Evolutionary conservation across 2,113 vertebrate species (phyloP).

Genomic region (Chiloscyllium plagiosum): DNA sequence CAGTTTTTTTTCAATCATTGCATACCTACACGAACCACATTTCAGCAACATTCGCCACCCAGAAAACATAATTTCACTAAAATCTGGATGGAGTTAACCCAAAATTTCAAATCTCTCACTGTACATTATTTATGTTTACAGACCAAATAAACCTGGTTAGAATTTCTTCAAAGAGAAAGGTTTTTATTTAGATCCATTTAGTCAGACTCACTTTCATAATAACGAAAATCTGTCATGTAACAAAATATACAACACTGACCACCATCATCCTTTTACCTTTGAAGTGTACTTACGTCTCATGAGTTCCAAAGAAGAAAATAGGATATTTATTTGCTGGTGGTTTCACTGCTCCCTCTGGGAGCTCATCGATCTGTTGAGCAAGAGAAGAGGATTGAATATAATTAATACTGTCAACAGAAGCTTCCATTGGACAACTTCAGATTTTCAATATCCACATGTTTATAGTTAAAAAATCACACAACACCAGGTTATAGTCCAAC

Average conservation of each 20-base stretch:
- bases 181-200: background rate
- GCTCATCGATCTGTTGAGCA: conserved; percentile 83
- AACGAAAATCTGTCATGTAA: background rate
- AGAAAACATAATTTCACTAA: background rate
- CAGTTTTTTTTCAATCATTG: background rate
- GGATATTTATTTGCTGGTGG: conserved; percentile 96
- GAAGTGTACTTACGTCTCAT: conserved; percentile 80
- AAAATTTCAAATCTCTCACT: background rate
- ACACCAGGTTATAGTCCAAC: no score
- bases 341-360: conserved; percentile 93
- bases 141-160: background rate
- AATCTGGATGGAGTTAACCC: no score
- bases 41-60: background rate
- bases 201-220: background rate
- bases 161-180: background rate
- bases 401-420: background rate
- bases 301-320: conserved; percentile 97
- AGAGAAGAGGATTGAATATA: conserved; percentile 39
- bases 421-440: background rate
- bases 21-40: background rate
- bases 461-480: no score
- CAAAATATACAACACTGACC: background rate
- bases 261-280: background rate
- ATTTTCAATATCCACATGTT: background rate
- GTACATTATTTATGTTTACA: background rate